Evolutionary conservation across 1,140 invertebrate species (phyloP).

Genomic region (Babylonia areolata): DNA sequence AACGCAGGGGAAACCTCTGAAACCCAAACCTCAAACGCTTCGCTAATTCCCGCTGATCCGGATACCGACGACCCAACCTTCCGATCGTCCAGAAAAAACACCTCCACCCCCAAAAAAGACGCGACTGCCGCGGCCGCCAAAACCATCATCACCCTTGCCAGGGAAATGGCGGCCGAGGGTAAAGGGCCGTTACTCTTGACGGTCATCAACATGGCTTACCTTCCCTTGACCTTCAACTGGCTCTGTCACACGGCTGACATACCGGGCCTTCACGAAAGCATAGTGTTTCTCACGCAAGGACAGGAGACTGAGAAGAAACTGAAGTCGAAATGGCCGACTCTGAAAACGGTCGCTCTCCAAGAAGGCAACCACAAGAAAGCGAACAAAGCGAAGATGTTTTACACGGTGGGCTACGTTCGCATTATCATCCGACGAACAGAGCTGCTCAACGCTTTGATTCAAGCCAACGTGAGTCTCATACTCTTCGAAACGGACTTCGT

Average conservation of each 20-base stretch:
- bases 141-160: not conserved
- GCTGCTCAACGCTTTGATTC: not conserved
- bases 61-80: no score
- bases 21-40: no score
- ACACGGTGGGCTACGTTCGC: slow-evolving; percentile 14
- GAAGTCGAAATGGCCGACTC: not conserved
- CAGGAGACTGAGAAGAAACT: not conserved
- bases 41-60: no score
- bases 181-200: slow-evolving; percentile 20
- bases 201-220: slow-evolving; percentile 28
- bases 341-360: not conserved
- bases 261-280: not conserved
- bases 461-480: not conserved
- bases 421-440: slow-evolving; percentile 12
- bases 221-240: slow-evolving; percentile 28
- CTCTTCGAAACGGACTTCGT: slow-evolving; percentile 32
- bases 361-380: not conserved
- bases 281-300: not conserved
- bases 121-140: not conserved
- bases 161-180: no score
- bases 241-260: slow-evolving; percentile 24
- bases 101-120: no score
- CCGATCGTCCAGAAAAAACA: no score
- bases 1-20: no score
- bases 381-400: not conserved